Base-by-base conservation (phyloP, 2,797 vertebrate species). In the Peromyscus nudipes region DNA sequence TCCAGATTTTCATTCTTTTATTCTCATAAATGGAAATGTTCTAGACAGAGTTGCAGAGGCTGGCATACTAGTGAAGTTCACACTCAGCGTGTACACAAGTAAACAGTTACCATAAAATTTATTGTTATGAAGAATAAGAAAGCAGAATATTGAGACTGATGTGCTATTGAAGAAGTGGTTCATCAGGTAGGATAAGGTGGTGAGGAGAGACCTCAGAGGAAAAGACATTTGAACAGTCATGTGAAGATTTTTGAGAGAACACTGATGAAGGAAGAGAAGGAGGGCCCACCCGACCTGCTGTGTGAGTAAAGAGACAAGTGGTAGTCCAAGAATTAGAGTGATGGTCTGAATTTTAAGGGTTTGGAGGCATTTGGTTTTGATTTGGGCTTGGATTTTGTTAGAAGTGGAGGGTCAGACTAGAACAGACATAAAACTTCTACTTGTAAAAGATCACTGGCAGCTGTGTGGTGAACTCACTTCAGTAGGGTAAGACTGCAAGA, bases 321-420 rank as follows among this genome's bases (percentile, higher is more conserved):
- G n/a, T 79, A 29, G 34, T 52, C 4, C 37, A 81, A 57, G 81
- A 92, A 52, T 40, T 76, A 37, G 79, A 57, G 11, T 55, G 31
- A 64, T 64, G 57, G 43, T 31, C 52, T 55, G 37, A 65, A 60
- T 23, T 43, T 65, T 27, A 57, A 89, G 49, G n/a, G 11, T 49
- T 83, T 79, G 1, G 16, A 75, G 75, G 52, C 12, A 29, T 89
- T 69, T 57, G 5, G 2, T 62, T 79, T 89, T 57, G 40, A 27
- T 34, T 62, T 89, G 84, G 79, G 71, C 49, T 67, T 95, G n/a
- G 34, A 21, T 93, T 93, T 87, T 96, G 49, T 91, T 94, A 60
- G 64, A 55, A 46, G 52, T 82, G 75, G 81, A 46, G 16, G 46
- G 4, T 89, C 62, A 52, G 34, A 34, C 4, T 77, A 75, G 62